Evolutionary conservation across 2,888 invertebrate species (phyloP).

Genomic region (Tetrapedia diversipes): DNA sequence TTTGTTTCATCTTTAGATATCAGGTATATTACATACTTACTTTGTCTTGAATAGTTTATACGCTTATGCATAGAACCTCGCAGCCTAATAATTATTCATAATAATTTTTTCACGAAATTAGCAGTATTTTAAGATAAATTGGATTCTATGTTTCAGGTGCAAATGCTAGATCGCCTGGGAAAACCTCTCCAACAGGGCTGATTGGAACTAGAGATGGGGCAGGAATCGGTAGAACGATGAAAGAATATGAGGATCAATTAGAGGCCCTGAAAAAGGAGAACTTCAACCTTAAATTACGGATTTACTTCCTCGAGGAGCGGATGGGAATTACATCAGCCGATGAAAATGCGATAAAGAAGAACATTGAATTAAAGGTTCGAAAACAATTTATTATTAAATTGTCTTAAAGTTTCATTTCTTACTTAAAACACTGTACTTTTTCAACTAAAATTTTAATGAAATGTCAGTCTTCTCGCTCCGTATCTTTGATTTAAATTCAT

Average conservation of each 20-base stretch:
- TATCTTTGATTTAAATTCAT: no score
- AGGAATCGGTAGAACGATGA: conserved; percentile 89
- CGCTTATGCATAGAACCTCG: no score
- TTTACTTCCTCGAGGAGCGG: conserved; percentile 95
- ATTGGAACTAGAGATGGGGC: conserved; percentile 66
- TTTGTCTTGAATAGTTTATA: no score
- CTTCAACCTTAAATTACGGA: conserved; percentile 94
- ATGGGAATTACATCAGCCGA: conserved; percentile 88
- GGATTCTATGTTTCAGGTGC: conserved; percentile 69
- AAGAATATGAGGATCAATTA: conserved; percentile 95
- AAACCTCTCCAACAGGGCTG: conserved; percentile 63
- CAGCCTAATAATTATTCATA: no score
- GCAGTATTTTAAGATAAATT: no score
- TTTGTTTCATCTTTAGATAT: no score
- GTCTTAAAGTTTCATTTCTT: background rate
- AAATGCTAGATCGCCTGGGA: conserved; percentile 73
- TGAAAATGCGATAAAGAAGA: conserved; percentile 87
- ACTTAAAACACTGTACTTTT: no score
- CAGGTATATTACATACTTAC: no score
- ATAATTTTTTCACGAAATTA: no score
- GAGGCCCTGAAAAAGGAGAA: conserved; percentile 93
- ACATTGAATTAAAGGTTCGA: conserved; percentile 87
- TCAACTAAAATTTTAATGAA: no score
- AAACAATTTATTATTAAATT: background rate
- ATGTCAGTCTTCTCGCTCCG: no score